These are phyloP conservation scores for Sebastes cheni DNA, from an alignment of 2,797 vertebrate genomes.

Conservation along the genomic window DNA sequence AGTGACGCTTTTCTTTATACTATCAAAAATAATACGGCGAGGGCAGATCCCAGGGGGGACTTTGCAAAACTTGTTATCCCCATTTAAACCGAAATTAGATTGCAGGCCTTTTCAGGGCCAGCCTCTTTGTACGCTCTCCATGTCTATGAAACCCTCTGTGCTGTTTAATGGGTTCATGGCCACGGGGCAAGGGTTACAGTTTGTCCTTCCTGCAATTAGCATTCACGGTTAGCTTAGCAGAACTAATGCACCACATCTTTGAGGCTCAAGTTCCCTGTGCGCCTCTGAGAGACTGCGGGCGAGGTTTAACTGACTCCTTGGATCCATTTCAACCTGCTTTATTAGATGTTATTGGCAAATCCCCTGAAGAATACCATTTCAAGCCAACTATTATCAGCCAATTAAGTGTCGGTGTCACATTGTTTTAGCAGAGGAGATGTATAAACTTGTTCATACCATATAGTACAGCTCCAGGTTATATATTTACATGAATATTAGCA, in stretches of 20 bases:
- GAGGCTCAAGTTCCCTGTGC: conserved; percentile 87
- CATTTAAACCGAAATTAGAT: conserved; percentile 74
- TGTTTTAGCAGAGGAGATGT: background rate
- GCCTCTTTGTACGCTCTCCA: conserved; percentile 58
- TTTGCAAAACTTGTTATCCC: conserved; percentile 68
- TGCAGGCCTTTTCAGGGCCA: conserved; percentile 63
- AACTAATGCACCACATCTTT: conserved; percentile 90
- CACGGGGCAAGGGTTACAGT: conserved; percentile 80
- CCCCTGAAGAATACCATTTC: conserved; percentile 55
- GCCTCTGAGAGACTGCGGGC: conserved; percentile 76
- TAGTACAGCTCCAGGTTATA: background rate
- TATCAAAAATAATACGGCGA: conserved; percentile 25
- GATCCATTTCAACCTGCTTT: conserved; percentile 81
- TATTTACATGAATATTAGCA: background rate
- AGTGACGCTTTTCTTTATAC: conserved; percentile 61
- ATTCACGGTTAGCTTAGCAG: conserved; percentile 93
- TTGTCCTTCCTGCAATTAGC: conserved; percentile 93
- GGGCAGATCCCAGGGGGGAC: conserved; percentile 38
- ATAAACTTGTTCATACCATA: background rate
- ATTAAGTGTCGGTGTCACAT: conserved; percentile 35
- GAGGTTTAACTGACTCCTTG: conserved; percentile 67
- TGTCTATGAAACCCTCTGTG: conserved; percentile 69
- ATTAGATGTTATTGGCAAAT: conserved; percentile 68
- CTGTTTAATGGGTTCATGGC: conserved; percentile 81
- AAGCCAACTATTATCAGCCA: conserved; percentile 36